Evolutionary conservation across 2,888 invertebrate genomes (phyloP), one percentile per base, ranked within the genome.

Genomic region (Chouioia cunea): DNA sequence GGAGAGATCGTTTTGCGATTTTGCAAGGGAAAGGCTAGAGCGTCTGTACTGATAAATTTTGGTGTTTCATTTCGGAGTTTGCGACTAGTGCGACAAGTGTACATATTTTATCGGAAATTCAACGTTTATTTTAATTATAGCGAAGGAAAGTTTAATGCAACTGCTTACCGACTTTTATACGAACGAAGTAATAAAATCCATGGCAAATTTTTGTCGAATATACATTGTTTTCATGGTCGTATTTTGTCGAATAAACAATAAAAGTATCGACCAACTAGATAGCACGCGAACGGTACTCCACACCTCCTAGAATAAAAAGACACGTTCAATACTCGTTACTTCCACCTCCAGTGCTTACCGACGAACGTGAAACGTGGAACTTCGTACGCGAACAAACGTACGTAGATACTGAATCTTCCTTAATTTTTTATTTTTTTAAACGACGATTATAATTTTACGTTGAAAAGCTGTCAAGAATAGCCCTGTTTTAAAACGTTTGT

Each of bases 401-500:
- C 43, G 15, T 47, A 64, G 23, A 59, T 65, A 36, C 36, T 53
- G 8, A 62, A 15, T 36, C 4, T 62, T 57, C 23, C n/a, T 48
- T 58, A 15, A 6, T 16, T 53, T 18, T 27, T 27, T 48, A 46
- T 72, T 71, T 68, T 59, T 65, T 20, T n/a, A 52, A 47, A 15
- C 18, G 16, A 60, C 64, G 65, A 68, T 60, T 62, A 46, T 60
- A 56, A 70, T 63, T 44, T 36, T 36, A 36, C 12, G 36, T 10
- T 36, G 1, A 36, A 36, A 36, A 36, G 36, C 6, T 36, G 10
- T 36, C 1, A 3, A 12, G 36, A 10, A 36, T 36, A 36, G 6
- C 6, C 4, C 36, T 36, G 67, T 64, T 53, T 68, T 66, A 47
- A 64, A 47, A 68, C 60, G 65, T 67, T 36, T 12, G 59, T 65